phyloP scores from a whole-genome alignment of 1,140 invertebrate genomes.

The Varroa destructor region DNA sequence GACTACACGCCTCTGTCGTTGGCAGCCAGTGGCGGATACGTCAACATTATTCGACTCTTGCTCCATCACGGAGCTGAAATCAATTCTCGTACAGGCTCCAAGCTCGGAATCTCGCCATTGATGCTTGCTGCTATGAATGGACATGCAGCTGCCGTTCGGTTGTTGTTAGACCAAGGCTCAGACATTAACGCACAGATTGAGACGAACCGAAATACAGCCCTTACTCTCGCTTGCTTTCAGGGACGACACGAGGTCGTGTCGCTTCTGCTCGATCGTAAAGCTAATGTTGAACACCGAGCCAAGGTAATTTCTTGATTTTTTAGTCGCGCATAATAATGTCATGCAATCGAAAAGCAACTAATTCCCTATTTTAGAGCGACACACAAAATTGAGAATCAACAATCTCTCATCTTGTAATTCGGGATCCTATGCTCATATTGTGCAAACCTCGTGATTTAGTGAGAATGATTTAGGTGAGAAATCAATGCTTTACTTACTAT shows the following conservation, averaged over 20 bases:
- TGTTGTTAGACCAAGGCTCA: slow-evolving; percentile 90
- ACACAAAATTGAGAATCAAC: neutral
- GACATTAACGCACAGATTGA: slow-evolving; percentile 99
- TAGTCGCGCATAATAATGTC: slow-evolving; percentile 17
- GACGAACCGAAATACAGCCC: slow-evolving; percentile 94
- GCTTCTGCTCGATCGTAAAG: slow-evolving; percentile 83
- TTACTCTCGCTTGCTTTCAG: slow-evolving; percentile 98
- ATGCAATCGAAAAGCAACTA: neutral
- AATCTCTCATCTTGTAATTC: too few relatives aligned
- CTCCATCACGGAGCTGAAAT: slow-evolving; percentile 87
- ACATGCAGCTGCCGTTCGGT: slow-evolving; percentile 61
- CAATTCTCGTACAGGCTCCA: slow-evolving; percentile 89
- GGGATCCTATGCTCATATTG: too few relatives aligned
- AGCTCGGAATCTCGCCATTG: slow-evolving; percentile 91
- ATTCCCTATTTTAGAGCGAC: slow-evolving; percentile 2
- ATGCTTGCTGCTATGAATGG: slow-evolving; percentile 99
- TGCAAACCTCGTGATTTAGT: too few relatives aligned
- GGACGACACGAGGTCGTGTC: slow-evolving; percentile 95
- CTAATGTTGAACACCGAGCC: slow-evolving; percentile 95
- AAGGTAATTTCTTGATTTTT: slow-evolving; percentile 51
- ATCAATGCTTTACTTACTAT: too few relatives aligned
- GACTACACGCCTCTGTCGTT: slow-evolving; percentile 96
- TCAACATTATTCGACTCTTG: slow-evolving; percentile 88
- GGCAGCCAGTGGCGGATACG: slow-evolving; percentile 93
- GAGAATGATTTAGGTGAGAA: too few relatives aligned